These are phyloP conservation scores for Spodoptera picta DNA, from an alignment of 2,888 invertebrate species.

Conservation along the genomic window DNA sequence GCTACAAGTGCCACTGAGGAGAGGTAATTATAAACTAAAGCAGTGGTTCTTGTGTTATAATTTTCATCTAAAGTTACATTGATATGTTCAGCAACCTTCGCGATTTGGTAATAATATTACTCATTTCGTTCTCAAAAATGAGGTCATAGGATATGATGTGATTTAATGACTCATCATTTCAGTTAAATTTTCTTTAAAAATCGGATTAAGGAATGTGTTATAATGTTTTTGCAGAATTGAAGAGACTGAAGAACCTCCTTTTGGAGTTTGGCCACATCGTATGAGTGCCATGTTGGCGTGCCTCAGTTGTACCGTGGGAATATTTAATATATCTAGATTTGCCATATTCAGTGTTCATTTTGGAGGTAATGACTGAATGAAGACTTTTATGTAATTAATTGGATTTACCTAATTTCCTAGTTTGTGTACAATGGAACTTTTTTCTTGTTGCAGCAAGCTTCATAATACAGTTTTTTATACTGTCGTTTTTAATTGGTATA, in stretches of 20 bases:
- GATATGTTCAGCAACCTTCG: conserved; percentile 36
- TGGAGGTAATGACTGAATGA: conserved; percentile 89
- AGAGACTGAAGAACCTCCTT: conserved; percentile 82
- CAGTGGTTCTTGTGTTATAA: conserved; percentile 17
- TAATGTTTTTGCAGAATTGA: conserved; percentile 72
- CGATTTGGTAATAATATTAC: conserved; percentile 49
- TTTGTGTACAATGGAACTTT: conserved; percentile 39
- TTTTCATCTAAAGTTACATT: conserved; percentile 20
- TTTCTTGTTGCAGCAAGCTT: conserved; percentile 91
- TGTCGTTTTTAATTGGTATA: conserved; percentile 94
- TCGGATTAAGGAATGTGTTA: conserved; percentile 6
- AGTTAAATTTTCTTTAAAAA: conserved; percentile 19
- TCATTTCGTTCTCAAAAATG: conserved; percentile 55
- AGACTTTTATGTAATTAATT: conserved; percentile 38
- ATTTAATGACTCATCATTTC: conserved; percentile 55
- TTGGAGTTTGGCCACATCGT: conserved; percentile 84
- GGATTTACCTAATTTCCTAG: conserved; percentile 38
- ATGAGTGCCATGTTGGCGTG: conserved; percentile 94
- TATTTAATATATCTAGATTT: conserved; percentile 96
- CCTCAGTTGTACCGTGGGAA: conserved; percentile 95
- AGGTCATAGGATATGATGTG: conserved; percentile 61
- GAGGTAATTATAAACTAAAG: conserved; percentile 67
- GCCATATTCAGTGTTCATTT: conserved; percentile 95
- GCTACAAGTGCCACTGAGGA: conserved; percentile 74
- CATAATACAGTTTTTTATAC: conserved; percentile 95